Evolutionary conservation across 1,140 invertebrate genomes (phyloP).

Genomic region (Ptiloglossa arizonensis): DNA sequence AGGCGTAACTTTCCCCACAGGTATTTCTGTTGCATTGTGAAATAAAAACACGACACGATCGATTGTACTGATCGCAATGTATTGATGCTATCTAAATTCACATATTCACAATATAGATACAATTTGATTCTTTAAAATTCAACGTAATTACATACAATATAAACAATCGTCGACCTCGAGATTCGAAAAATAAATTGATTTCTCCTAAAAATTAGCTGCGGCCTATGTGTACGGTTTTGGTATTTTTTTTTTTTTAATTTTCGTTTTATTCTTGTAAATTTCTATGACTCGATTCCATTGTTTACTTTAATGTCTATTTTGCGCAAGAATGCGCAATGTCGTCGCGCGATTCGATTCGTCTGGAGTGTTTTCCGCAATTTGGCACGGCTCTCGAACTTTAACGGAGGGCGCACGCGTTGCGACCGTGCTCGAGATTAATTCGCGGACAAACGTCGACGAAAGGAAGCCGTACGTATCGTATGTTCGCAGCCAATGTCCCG

Average conservation of each 20-base stretch:
- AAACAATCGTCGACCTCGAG: conserved; percentile 49
- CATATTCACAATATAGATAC: conserved; percentile 67
- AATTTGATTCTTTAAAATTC: conserved; percentile 38
- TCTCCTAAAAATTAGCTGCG: background rate
- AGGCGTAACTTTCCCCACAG: background rate
- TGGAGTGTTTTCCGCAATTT: conserved; percentile 37
- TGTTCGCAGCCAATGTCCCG: background rate
- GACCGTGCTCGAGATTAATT: background rate
- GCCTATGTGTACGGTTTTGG: background rate
- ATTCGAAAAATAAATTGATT: conserved; percentile 48
- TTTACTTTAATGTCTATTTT: background rate
- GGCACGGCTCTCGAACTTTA: conserved; percentile 35
- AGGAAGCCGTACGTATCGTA: conserved; percentile 20
- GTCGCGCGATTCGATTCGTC: background rate
- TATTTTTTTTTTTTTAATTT: too few species aligned
- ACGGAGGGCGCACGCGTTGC: conserved; percentile 6
- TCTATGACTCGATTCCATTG: background rate
- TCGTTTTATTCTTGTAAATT: background rate
- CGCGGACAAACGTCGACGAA: background rate
- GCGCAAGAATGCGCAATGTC: background rate
- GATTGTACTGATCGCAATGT: conserved; percentile 51
- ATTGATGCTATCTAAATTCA: conserved; percentile 51
- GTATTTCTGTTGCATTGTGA: conserved; percentile 1
- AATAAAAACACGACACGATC: conserved; percentile 24
- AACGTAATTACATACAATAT: conserved; percentile 50